These are phyloP conservation scores for Pristionchus arcanus DNA, from an alignment of 2,888 invertebrate genomes.

Conservation along the genomic window DNA sequence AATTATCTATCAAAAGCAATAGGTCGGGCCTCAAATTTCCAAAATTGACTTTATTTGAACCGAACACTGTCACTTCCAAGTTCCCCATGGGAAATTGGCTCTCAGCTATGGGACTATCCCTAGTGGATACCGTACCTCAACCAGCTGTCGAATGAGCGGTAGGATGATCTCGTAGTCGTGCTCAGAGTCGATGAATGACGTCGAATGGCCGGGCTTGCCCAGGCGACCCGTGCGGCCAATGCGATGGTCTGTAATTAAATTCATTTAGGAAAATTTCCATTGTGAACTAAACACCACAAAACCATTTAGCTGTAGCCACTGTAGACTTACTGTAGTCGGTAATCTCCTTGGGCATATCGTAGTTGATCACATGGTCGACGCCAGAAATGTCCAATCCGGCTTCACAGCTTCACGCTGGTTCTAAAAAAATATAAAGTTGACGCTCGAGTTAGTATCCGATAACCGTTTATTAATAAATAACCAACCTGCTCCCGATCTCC, in stretches of 20 bases:
- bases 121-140: background rate
- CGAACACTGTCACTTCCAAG: no score
- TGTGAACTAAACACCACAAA: no score
- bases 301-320: background rate
- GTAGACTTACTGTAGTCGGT: slow-evolving; percentile 80
- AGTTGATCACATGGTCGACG: slow-evolving; percentile 82
- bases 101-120: no score
- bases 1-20: no score
- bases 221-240: slow-evolving; percentile 82
- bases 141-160: background rate
- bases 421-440: slow-evolving; percentile 81
- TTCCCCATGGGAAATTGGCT: no score
- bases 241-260: slow-evolving; percentile 80
- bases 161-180: slow-evolving; percentile 81
- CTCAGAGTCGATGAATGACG: slow-evolving; percentile 84
- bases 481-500: slow-evolving; percentile 81
- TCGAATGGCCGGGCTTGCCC: slow-evolving; percentile 81
- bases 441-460: no score
- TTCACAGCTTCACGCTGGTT: slow-evolving; percentile 87
- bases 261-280: no score
- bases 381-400: slow-evolving; percentile 83
- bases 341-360: slow-evolving; percentile 81
- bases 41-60: no score
- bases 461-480: background rate
- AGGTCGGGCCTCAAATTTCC: no score